Evolutionary conservation across 2,888 invertebrate species (phyloP).

Genomic region (Yponomeuta sedellus): DNA sequence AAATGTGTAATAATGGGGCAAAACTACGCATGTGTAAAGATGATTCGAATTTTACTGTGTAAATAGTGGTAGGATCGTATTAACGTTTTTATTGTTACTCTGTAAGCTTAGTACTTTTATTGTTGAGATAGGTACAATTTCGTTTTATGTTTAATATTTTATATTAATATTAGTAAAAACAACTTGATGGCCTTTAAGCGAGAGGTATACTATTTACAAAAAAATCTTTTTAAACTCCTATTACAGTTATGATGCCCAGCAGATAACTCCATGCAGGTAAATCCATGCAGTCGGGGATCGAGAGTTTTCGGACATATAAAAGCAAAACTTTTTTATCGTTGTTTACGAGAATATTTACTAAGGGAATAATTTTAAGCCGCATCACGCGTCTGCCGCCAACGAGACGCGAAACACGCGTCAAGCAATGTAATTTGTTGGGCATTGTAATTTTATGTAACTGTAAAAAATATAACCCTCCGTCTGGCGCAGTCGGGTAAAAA

Average conservation of each 20-base stretch:
- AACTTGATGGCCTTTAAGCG: not conserved
- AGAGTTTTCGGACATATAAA: no score
- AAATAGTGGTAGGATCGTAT: conserved; percentile 44
- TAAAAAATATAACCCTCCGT: no score
- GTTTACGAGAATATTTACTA: no score
- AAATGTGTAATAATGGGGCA: not conserved
- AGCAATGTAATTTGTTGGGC: no score
- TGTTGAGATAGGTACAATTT: conserved; percentile 8
- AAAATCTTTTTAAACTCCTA: not conserved
- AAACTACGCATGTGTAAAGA: not conserved
- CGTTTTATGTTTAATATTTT: conserved; percentile 7
- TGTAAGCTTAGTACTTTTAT: no score
- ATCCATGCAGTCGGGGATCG: not conserved
- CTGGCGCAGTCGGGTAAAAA: no score
- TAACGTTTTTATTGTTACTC: conserved; percentile 35
- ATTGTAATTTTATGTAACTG: not conserved
- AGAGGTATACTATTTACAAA: not conserved
- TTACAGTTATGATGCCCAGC: no score
- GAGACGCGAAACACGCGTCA: no score
- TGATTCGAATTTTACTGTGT: conserved; percentile 43
- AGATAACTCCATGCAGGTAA: not conserved
- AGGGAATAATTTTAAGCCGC: no score
- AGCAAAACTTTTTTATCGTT: no score
- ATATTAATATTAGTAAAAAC: not conserved
- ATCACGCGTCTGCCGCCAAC: no score